Base-by-base conservation (phyloP, 2,797 vertebrate species). In the Cynodonichthys magdalenae region DNA sequence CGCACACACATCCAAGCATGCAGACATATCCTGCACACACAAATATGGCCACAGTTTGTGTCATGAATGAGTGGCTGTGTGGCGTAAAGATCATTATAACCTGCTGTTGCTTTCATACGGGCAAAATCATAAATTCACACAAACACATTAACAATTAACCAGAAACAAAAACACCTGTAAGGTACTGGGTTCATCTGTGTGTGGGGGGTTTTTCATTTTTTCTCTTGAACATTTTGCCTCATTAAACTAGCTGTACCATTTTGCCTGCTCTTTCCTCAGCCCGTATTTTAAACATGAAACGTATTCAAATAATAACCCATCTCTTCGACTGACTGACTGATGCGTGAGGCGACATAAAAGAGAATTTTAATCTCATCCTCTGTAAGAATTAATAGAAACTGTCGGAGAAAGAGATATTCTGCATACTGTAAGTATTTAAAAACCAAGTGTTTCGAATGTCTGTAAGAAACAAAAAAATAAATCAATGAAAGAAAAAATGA, bases 251-350 rank as follows among this genome's bases (percentile, higher is more conserved):
- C 86, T 89, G 82, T 88, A 92, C 86, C 87, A 78, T 91, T 93
- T 91, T 92, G 91, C 91, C 90, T 92, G 91, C 80, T 90, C 82
- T 75, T 14, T 80, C 77, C 83, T 72, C 87, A 89, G 84, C 77
- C 79, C 84, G 82, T 90, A 92, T 92, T 91, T 39, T 92, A 89
- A 89, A 90, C 89, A 87, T 84, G 66, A 89, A 85, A 82, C 86
- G 66, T 92, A 92, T 91, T 90, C 89, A 88, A 90, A 90, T 88
- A 85, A 87, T 84, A 81, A 90, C 70, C 87, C 88, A 90, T 91
- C 74, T 83, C 78, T 47, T 39, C 27, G 20, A 42, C 45, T 47
- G n/a, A 18, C n/a, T 41, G 15, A 89, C 80, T 80, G 80, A 87
- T 71, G 80, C 68, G 77, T 71, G 75, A 72, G 76, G 81, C 82